Conservation (phyloP, 2,113 vertebrate species). For the Perca fluviatilis region DNA sequence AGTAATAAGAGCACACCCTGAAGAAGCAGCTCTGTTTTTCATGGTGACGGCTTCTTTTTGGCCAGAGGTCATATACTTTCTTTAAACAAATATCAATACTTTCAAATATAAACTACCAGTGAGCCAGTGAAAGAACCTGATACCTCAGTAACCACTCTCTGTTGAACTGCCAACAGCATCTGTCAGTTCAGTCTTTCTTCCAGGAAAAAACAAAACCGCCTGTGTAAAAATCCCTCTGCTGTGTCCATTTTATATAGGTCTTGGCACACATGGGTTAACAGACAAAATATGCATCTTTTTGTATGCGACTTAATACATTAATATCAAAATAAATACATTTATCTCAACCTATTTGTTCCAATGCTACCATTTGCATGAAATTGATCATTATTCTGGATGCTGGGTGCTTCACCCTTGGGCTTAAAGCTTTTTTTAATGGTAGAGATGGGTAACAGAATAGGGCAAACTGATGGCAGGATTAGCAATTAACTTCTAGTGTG, state of each 20-base stretch:
- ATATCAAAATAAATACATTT: background rate
- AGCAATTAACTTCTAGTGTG: background rate
- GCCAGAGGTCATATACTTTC: background rate
- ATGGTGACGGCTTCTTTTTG: background rate
- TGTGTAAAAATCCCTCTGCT: background rate
- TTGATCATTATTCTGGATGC: background rate
- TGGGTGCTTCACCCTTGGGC: background rate
- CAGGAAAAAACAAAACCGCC: constrained; percentile 10
- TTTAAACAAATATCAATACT: constrained; percentile 6
- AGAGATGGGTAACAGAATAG: background rate
- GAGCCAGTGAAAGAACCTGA: background rate
- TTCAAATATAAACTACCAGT: background rate
- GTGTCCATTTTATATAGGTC: background rate
- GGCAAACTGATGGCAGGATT: background rate
- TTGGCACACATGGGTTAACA: background rate
- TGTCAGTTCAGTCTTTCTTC: constrained; percentile 7
- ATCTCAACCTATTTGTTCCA: background rate
- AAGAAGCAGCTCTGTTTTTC: background rate
- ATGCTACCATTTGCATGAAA: background rate
- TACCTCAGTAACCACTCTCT: background rate
- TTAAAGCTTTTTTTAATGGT: background rate
- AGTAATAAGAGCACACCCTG: constrained; percentile 6
- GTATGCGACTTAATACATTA: background rate
- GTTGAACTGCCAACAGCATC: constrained; percentile 20
- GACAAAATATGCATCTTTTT: background rate